Percentiles rank a stretch among this genome's conserved stretches.
phyloP scores from a whole-genome alignment of 2,113 vertebrate genomes.

The Gavia stellata region DNA sequence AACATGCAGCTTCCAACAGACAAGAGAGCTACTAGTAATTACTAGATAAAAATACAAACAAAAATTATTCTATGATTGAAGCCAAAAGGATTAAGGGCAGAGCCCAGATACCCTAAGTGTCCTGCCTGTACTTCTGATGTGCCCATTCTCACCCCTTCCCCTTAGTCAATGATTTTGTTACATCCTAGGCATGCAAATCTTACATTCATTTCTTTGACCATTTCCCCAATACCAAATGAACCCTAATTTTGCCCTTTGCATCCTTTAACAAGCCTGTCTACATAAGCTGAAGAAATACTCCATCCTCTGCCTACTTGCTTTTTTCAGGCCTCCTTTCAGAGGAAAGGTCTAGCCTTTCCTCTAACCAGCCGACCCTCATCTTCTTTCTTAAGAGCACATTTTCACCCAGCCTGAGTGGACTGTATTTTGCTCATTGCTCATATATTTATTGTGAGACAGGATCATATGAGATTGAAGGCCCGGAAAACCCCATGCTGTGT shows the following conservation, averaged over 20 bases:
- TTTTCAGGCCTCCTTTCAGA: not conserved
- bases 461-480: conserved; percentile 22
- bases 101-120: not conserved
- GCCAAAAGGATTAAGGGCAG: not conserved
- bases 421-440: not conserved
- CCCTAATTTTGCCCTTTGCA: not conserved
- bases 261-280: not conserved
- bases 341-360: not conserved
- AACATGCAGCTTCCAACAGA: not conserved
- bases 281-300: not conserved
- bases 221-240: not conserved
- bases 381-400: not conserved
- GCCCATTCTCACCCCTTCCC: not conserved
- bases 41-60: not conserved
- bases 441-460: conserved; percentile 6
- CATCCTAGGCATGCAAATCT: not conserved
- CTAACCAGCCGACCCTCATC: not conserved
- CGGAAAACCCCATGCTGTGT: conserved; percentile 17
- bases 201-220: not conserved
- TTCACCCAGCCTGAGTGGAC: not conserved
- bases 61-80: not conserved
- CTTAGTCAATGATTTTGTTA: not conserved
- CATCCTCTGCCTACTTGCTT: not conserved
- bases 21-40: not conserved
- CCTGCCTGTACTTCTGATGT: not conserved